phyloP scores from a whole-genome alignment of 2,888 invertebrate genomes.

The Apodemia mormo region DNA sequence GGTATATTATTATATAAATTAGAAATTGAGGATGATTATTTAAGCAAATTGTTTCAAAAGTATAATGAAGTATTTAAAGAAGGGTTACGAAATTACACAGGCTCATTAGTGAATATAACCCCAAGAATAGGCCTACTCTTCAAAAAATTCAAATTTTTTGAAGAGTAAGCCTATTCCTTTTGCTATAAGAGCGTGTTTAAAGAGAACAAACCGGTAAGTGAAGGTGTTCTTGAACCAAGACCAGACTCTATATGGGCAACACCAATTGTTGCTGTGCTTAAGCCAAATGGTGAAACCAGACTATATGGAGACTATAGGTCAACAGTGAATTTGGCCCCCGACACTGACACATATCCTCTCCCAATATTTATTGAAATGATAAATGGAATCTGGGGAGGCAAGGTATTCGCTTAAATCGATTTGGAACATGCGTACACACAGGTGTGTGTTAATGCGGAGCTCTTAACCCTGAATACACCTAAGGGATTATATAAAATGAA shows the following conservation, averaged over 20 bases:
- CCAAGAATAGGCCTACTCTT: background rate
- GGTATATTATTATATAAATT: background rate
- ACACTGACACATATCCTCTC: background rate
- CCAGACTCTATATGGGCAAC: constrained; percentile 1
- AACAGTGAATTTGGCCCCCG: background rate
- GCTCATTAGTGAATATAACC: background rate
- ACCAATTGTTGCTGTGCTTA: background rate
- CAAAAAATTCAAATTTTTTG: background rate
- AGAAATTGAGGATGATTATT: background rate
- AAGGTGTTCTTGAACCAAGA: background rate
- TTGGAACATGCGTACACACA: background rate
- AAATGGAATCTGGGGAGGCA: too few relatives aligned
- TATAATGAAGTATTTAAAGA: background rate
- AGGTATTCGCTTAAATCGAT: too few relatives aligned
- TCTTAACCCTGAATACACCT: too few relatives aligned
- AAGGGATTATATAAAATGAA: too few relatives aligned
- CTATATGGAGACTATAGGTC: background rate
- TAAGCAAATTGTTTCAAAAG: background rate
- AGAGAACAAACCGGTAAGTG: background rate
- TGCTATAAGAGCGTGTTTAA: background rate
- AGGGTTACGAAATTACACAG: background rate
- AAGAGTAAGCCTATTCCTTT: background rate
- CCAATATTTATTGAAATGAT: background rate
- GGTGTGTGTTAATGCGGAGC: too few relatives aligned
- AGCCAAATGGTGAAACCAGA: background rate